phyloP scores from a whole-genome alignment of 2,888 invertebrate species.

The Elmis aenea region DNA sequence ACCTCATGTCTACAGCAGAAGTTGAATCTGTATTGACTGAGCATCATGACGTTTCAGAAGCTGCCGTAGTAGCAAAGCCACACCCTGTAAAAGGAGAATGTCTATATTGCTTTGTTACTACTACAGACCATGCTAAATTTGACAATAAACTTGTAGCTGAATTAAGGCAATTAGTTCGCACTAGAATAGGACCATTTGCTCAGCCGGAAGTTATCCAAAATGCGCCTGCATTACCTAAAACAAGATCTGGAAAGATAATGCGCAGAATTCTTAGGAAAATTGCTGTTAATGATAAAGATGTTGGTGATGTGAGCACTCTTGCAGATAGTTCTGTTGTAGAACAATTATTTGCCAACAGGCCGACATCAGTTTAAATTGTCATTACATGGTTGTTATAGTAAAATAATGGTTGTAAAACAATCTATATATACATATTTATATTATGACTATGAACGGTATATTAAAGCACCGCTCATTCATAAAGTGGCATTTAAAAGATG shows the following conservation, averaged over 20 bases:
- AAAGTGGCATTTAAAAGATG: no score
- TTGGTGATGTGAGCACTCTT: conserved; percentile 91
- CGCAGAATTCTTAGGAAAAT: conserved; percentile 90
- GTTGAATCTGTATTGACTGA: conserved; percentile 78
- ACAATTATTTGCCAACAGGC: conserved; percentile 68
- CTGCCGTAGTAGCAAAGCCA: conserved; percentile 93
- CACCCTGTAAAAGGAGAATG: conserved; percentile 96
- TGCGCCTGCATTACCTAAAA: conserved; percentile 92
- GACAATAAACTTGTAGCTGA: conserved; percentile 65
- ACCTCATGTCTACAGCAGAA: conserved; percentile 95
- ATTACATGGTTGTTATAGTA: no score
- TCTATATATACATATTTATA: no score
- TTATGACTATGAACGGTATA: no score
- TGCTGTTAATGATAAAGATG: conserved; percentile 79
- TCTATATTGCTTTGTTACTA: conserved; percentile 93
- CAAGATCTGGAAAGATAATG: conserved; percentile 97
- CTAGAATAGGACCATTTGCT: conserved; percentile 93
- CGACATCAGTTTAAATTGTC: conserved; percentile 38
- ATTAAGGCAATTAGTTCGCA: conserved; percentile 74
- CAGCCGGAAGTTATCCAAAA: conserved; percentile 91
- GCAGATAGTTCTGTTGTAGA: conserved; percentile 90
- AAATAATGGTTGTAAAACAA: no score
- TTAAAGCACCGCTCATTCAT: no score
- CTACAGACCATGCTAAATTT: conserved; percentile 71
- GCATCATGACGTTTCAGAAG: conserved; percentile 79